These are phyloP conservation scores for Apolygus lucorum DNA, from an alignment of 1,140 invertebrate species.

Conservation along the genomic window DNA sequence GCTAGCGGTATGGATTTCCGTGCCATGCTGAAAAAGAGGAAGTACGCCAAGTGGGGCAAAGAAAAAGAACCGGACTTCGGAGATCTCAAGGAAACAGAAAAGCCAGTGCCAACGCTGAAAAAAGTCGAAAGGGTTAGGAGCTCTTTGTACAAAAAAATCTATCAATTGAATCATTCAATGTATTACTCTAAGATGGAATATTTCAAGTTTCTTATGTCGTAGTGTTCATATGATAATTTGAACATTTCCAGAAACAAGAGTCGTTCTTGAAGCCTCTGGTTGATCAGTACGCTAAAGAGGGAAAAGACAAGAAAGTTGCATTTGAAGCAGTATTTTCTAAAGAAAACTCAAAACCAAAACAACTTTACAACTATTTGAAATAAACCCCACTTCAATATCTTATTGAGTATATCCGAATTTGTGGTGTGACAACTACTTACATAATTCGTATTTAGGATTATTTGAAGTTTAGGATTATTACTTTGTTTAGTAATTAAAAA, in stretches of 20 bases:
- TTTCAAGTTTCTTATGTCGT: too few species aligned
- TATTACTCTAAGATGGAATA: too few species aligned
- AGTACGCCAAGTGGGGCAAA: conserved; percentile 87
- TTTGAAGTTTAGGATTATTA: too few species aligned
- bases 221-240: too few species aligned
- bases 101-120: conserved; percentile 71
- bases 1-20: conserved; percentile 97
- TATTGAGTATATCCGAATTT: too few species aligned
- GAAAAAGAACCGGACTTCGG: conserved; percentile 85
- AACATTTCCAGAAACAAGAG: conserved; percentile 87
- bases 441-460: too few species aligned
- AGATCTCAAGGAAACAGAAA: conserved; percentile 85
- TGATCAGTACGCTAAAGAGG: conserved; percentile 90
- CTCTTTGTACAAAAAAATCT: too few species aligned
- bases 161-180: too few species aligned
- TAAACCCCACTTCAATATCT: too few species aligned
- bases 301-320: conserved; percentile 88
- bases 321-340: conserved; percentile 88
- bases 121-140: conserved; percentile 90
- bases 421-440: too few species aligned
- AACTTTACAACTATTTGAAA: conserved; percentile 73
- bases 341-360: conserved; percentile 83
- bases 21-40: conserved; percentile 92
- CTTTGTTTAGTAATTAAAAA: too few species aligned
- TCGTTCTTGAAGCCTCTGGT: conserved; percentile 89